Base-by-base conservation (phyloP, 2,888 invertebrate species). In the Cephalotes varians region DNA sequence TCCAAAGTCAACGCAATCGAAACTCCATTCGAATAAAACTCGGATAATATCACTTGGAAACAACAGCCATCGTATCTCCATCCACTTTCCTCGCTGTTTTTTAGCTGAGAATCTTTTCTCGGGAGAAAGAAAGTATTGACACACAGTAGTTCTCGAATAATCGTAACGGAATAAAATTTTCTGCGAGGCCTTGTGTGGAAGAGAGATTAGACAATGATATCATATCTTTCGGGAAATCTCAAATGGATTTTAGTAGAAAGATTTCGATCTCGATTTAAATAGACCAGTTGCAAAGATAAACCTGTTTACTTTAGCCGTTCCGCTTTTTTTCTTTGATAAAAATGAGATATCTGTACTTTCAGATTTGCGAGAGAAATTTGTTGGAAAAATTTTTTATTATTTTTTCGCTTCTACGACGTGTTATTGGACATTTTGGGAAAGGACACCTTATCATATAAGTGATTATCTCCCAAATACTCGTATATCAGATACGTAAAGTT, bases 21-120 rank as follows among this genome's bases (percentile, higher is more conserved):
- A 69, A 34, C 31, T 31, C 6, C 56, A 12, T 31, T 31, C 2
- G 21, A 31, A 69, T 21, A 31, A 67, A 67, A 67, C 67, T 67
- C 31, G n/a, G 49, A 12, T 67, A 49, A 6, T 31, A 49, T 49
- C 49, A 67, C 49, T 67, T 49, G 31, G 12, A 31, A 47, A 67
- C 34, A 60, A 25, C 15, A 60, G n/a, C 18, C 4, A 28, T 7
- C n/a, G 15, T 49, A n/a, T 31, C 1, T 49, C 25, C 18, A 1
- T 64, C 15, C 4, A 21, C 1, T 34, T n/a, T 34, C 21, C 9
- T 64, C 7, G 12, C 10, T 25, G 40, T 47, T 47, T 44, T n/a
- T 65, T 7, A 15, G 15, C 18, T 44, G 28, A 44, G 18, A 18
- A 65, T 40, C 3, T 64, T 10, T 47, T 25, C 15, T 44, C 3